Evolutionary conservation across 2,888 invertebrate genomes (phyloP).

Genomic region (Alentia gelatinosa): DNA sequence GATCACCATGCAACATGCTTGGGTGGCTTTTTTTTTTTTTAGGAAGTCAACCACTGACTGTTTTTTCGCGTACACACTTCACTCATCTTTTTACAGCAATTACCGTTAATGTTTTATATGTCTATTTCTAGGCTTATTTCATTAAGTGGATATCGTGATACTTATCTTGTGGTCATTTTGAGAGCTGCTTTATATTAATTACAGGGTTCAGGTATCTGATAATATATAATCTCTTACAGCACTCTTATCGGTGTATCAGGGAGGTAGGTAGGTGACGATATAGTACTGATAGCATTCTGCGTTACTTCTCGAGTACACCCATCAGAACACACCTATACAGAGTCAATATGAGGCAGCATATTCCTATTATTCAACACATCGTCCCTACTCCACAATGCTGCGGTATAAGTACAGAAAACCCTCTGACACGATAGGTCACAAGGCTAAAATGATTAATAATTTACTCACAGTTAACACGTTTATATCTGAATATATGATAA

Average conservation of each 20-base stretch:
- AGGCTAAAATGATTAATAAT: no score
- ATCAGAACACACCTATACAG: not conserved
- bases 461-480: no score
- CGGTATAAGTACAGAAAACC: no score
- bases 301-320: not conserved
- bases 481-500: no score
- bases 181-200: not conserved
- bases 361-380: no score
- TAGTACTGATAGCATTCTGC: not conserved
- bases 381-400: no score
- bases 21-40: no score
- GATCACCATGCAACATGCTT: conserved; percentile 22
- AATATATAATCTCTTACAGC: not conserved
- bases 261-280: not conserved
- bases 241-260: not conserved
- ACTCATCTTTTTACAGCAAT: no score
- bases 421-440: no score
- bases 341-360: no score
- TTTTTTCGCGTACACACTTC: not conserved
- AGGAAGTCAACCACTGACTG: not conserved
- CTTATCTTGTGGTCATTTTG: not conserved
- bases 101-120: not conserved
- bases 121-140: not conserved
- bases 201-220: not conserved
- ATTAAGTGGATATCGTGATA: not conserved